Conservation (phyloP, 92 coral and sea anemone species). For the Galaxea fascicularis region DNA sequence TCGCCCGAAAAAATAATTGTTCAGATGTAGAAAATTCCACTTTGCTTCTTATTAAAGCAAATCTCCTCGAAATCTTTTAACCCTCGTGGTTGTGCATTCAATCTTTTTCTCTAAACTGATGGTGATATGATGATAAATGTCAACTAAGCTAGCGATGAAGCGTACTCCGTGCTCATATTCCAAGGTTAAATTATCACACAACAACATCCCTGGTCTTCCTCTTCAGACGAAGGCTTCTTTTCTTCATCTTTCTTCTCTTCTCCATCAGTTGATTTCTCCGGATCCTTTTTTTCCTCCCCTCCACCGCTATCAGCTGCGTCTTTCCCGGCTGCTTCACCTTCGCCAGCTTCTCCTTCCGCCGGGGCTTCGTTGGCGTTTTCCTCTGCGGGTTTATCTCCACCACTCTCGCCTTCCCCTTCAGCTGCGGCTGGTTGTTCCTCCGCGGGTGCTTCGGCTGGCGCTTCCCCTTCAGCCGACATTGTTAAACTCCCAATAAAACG, state of each 20-base stretch:
- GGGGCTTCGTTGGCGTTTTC: constrained; percentile 66
- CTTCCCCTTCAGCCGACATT: constrained; percentile 34
- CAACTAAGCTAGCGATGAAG: background rate
- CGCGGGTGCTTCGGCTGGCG: constrained; percentile 17
- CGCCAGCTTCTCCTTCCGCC: constrained; percentile 51
- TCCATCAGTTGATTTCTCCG: constrained; percentile 32
- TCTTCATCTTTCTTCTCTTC: constrained; percentile 21
- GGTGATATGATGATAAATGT: background rate
- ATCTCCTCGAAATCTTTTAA: background rate
- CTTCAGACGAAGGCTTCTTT: constrained; percentile 9
- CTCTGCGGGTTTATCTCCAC: constrained; percentile 33
- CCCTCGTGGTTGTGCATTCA: background rate
- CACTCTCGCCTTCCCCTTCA: constrained; percentile 5
- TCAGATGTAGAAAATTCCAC: constrained; percentile 1
- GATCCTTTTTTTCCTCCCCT: constrained; percentile 45
- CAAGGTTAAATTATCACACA: constrained; percentile 47
- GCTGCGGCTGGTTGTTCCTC: background rate
- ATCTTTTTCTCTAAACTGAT: background rate
- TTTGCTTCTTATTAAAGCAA: constrained; percentile 21
- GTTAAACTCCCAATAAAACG: background rate
- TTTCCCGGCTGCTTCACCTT: constrained; percentile 13
- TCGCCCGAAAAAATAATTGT: background rate
- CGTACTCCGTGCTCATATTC: background rate
- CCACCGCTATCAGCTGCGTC: background rate
- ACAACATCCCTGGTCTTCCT: constrained; percentile 49